These are phyloP conservation scores for Myopa testacea DNA, from an alignment of 2,888 invertebrate species.

Conservation along the genomic window DNA sequence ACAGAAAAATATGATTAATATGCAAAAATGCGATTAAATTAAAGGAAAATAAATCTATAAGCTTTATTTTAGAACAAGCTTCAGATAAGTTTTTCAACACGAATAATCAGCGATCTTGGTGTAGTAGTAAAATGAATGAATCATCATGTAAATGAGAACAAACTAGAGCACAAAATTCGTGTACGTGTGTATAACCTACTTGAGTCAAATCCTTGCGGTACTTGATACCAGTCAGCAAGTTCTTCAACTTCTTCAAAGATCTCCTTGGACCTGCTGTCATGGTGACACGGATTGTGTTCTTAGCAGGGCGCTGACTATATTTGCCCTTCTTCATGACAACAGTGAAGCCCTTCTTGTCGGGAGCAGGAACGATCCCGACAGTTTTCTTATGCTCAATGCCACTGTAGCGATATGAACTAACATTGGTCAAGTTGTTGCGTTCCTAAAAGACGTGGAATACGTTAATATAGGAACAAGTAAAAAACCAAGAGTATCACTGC, in stretches of 20 bases:
- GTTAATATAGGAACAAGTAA: not conserved
- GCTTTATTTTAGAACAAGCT: conserved; percentile 33
- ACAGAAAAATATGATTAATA: conserved; percentile 26
- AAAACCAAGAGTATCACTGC: not conserved
- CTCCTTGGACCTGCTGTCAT: conserved; percentile 91
- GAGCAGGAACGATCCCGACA: conserved; percentile 85
- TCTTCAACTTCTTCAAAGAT: conserved; percentile 86
- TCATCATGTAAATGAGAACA: conserved; percentile 21
- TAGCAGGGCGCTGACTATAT: conserved; percentile 80
- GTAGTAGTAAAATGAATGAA: conserved; percentile 52
- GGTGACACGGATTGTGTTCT: conserved; percentile 79
- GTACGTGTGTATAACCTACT: conserved; percentile 56
- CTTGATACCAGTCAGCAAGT: conserved; percentile 81
- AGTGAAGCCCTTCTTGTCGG: conserved; percentile 95
- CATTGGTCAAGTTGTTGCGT: conserved; percentile 91
- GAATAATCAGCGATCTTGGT: conserved; percentile 69
- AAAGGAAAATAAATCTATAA: no score
- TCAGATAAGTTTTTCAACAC: conserved; percentile 63
- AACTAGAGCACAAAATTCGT: conserved; percentile 32
- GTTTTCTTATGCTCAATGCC: conserved; percentile 93
- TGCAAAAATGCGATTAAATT: no score
- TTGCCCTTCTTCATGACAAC: conserved; percentile 86
- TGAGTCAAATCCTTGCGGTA: conserved; percentile 88
- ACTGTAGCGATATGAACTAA: conserved; percentile 93
- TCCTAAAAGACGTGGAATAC: conserved; percentile 66